Evolutionary conservation across 2,797 vertebrate genomes (phyloP), one percentile per base, ranked within the genome.

Genomic region (Karalla daura): DNA sequence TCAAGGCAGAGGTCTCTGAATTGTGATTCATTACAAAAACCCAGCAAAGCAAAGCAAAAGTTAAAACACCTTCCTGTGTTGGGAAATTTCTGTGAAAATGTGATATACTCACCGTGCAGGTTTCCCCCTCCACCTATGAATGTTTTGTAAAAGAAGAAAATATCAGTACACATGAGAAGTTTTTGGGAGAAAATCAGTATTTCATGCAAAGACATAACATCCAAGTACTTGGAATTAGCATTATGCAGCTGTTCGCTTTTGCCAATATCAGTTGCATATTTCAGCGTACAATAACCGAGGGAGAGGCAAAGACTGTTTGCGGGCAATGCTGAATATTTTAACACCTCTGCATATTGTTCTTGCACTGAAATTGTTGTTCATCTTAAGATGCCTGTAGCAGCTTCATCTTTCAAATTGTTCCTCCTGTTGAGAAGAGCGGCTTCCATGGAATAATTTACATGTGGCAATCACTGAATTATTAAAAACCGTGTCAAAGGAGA

Each of bases 21-120:
- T 87, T 86, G 84, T 82, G 86, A 89, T 92, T 92, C 87, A 91
- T 92, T 90, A 89, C 83, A 83, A 87, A n/a, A 89, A 75, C 68
- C 63, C 81, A 74, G 87, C 76, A 81, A 85, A 77, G 84, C 74
- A 84, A 78, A 89, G 79, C 47, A 64, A 41, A 79, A 69, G 56
- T 43, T 78, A 63, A 78, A 83, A 72, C 13, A 30, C 24, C 41
- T 44, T 53, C 52, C 37, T 51, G 43, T 73, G 47, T 63, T 63
- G 20, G 50, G 24, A 76, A 62, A 17, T 66, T 66, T 72, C 27
- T 18, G 30, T 12, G 33, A 8, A 21, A 67, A 27, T 75, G 18
- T 33, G 39, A 45, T 61, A 24, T 36, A 32, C 5, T 35, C 5
- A 30, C 1, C 50, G 36, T 32, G 49, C 47, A 18, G 18, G n/a